Evolutionary conservation across 2,888 invertebrate species (phyloP), one percentile per base, ranked within the genome.

Genomic region (Anodontia alba): DNA sequence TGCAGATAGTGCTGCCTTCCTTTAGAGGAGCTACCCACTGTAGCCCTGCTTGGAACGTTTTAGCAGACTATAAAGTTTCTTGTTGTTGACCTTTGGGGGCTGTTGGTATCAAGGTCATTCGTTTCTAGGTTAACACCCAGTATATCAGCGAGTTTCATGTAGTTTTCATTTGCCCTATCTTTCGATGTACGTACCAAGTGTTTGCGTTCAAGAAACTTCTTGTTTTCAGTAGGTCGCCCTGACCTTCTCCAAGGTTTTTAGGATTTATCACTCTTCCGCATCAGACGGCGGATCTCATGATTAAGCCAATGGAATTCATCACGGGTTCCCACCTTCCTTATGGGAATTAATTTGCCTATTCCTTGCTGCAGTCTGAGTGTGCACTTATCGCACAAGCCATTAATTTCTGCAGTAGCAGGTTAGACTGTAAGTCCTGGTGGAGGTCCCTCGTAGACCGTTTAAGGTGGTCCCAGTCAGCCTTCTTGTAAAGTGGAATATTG

Each of bases 401-500:
- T 17, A 8, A 2, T 26, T 7, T 57, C 57, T n/a, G 23, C 26
- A 15, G 57, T 57, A 26, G 57, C 57, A 57, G 29, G 57, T 17
- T 57, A 5, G 29, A 57, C 57, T 57, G 23, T 2, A 57, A 15
- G 3, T 57, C 57, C 1, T 2, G 1, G 29, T 57, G 15, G 7
- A 57, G 26, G 57, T 57, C 49, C 20, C 49, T 49, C 17, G 17
- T 49, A n/a, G n/a, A 15, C 57, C 26, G 57, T n/a, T 57, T 57
- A 5, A 57, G 57, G 26, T 57, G 57, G 57, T 57, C 57, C 57
- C 57, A 26, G 29, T 57, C 23, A 26, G 57, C 57, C 26, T 57
- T 57, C 17, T 57, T 57, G 15, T 26, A 57, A 10, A 57, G 2
- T 2, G 57, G 57, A 7, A 23, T 57, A 57, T 57, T 23, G 7